Conservation (phyloP, 2,888 invertebrate species). For the Lithophane socia region DNA sequence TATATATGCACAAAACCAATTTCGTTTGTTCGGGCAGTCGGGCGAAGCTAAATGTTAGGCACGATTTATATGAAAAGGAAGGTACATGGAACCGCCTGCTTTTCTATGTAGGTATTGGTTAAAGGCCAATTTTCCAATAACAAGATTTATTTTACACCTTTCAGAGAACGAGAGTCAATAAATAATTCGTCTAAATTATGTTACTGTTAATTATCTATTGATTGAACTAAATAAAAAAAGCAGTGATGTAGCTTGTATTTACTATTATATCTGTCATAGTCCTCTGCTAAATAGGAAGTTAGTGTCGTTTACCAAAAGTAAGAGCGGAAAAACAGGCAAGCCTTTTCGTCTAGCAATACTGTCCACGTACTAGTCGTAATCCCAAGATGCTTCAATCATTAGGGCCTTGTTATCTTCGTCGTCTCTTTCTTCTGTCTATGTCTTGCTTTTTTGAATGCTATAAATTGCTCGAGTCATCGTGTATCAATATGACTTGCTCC, state of each 20-base stretch:
- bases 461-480: not conserved
- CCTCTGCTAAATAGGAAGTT: not conserved
- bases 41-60: not conserved
- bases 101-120: not conserved
- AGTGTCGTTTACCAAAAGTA: too few species aligned
- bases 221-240: not conserved
- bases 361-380: not conserved
- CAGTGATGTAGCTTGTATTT: not conserved
- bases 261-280: not conserved
- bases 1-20: conserved; percentile 25
- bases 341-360: not conserved
- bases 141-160: not conserved
- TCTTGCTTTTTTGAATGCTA: not conserved
- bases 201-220: not conserved
- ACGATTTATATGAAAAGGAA: not conserved
- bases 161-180: not conserved
- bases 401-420: not conserved
- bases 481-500: not conserved
- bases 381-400: not conserved
- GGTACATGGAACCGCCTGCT: not conserved
- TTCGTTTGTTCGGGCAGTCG: conserved; percentile 8
- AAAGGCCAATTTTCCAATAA: not conserved
- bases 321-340: not conserved
- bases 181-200: not conserved
- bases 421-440: not conserved